Conservation (phyloP, 2,113 vertebrate genomes). For the Notothenia rossii region DNA sequence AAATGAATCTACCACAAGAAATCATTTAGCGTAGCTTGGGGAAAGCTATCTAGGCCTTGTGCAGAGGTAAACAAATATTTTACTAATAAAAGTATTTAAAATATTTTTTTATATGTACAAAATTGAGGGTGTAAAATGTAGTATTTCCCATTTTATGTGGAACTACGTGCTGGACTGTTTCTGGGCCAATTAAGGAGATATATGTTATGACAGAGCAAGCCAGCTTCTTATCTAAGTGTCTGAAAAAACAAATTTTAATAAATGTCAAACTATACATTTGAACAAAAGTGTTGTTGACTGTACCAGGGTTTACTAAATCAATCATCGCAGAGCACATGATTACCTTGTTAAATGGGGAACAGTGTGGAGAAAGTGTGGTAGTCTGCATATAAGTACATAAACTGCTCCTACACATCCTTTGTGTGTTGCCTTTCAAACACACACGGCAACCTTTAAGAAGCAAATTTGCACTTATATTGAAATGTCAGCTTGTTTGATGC, state of each 20-base stretch:
- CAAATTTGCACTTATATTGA: constrained; percentile 12
- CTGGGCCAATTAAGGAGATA: neutral
- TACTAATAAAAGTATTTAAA: neutral
- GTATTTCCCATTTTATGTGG: too few relatives aligned
- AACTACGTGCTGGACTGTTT: neutral
- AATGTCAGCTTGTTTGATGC: constrained; percentile 30
- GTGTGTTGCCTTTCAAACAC: constrained; percentile 9
- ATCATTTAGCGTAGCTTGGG: neutral
- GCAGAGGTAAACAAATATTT: neutral
- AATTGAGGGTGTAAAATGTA: too few relatives aligned
- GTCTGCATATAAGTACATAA: neutral
- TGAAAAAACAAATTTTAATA: neutral
- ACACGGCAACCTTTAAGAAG: constrained; percentile 16
- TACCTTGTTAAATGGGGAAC: too few relatives aligned
- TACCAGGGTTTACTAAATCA: neutral
- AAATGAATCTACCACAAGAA: neutral
- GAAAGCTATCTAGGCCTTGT: neutral
- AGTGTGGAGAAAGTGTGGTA: neutral
- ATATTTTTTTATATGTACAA: too few relatives aligned
- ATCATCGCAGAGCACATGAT: neutral
- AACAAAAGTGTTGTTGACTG: neutral
- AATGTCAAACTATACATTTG: constrained; percentile 3
- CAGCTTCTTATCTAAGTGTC: neutral
- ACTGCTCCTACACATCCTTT: neutral
- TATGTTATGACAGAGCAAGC: neutral